Evolutionary conservation across 2,888 invertebrate genomes (phyloP).

Genomic region (Lamellibrachia satsuma): DNA sequence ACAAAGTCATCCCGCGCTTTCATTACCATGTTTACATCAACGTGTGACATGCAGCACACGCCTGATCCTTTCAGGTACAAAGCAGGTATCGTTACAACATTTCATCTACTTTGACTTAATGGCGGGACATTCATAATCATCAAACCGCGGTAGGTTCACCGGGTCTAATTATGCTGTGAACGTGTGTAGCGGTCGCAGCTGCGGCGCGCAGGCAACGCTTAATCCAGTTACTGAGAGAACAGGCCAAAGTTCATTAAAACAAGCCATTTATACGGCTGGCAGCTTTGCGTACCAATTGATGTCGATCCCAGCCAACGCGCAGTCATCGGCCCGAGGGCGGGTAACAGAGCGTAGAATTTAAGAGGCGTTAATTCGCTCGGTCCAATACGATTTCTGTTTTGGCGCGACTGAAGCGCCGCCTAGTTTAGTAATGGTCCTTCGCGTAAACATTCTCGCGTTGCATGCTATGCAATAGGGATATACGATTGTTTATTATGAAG

Average conservation of each 20-base stretch:
- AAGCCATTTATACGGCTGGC: too few relatives aligned
- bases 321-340: too few relatives aligned
- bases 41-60: neutral
- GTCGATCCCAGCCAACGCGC: too few relatives aligned
- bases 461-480: too few relatives aligned
- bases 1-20: neutral
- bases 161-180: neutral
- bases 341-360: too few relatives aligned
- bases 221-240: neutral
- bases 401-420: too few relatives aligned
- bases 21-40: neutral
- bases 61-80: neutral
- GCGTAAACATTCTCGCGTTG: too few relatives aligned
- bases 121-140: neutral
- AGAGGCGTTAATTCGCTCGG: too few relatives aligned
- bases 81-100: neutral
- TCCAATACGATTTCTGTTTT: too few relatives aligned
- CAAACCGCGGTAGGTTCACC: neutral
- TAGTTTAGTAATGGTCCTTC: too few relatives aligned
- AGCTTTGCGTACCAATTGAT: too few relatives aligned
- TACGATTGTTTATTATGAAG: too few relatives aligned
- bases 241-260: neutral
- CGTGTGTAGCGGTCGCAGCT: neutral
- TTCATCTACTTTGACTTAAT: neutral
- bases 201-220: neutral